Evolutionary conservation across 2,888 invertebrate genomes (phyloP).

Genomic region (Sacculina carcini): DNA sequence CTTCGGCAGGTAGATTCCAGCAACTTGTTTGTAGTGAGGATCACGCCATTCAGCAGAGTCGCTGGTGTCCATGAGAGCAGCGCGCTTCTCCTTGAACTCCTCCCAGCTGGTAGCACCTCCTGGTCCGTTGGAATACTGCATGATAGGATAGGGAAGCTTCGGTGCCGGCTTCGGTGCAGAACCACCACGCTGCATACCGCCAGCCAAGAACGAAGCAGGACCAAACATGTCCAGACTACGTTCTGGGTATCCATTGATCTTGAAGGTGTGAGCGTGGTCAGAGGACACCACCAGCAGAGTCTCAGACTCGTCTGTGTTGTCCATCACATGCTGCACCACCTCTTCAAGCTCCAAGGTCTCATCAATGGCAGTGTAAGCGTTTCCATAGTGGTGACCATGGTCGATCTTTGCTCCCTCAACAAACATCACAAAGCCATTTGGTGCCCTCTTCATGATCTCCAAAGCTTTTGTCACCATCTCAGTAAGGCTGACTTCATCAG

Average conservation of each 20-base stretch:
- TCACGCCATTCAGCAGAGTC: no score
- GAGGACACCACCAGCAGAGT: background rate
- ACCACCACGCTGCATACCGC: background rate
- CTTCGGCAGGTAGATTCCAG: background rate
- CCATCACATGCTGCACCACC: background rate
- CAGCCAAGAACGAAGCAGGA: background rate
- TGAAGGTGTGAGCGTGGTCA: background rate
- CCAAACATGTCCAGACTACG: background rate
- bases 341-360: background rate
- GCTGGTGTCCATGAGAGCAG: background rate
- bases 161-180: no score
- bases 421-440: background rate
- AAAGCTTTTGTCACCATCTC: background rate
- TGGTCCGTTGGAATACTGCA: background rate
- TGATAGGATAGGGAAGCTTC: background rate
- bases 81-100: background rate
- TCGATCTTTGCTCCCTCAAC: background rate
- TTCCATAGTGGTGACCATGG: background rate
- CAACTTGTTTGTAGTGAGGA: background rate
- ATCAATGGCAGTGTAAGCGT: background rate
- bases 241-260: background rate
- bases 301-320: background rate
- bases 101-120: background rate
- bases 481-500: background rate
- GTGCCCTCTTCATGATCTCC: background rate